Base-by-base conservation (phyloP, 2,113 vertebrate species). In the Brienomyrus brachyistius region DNA sequence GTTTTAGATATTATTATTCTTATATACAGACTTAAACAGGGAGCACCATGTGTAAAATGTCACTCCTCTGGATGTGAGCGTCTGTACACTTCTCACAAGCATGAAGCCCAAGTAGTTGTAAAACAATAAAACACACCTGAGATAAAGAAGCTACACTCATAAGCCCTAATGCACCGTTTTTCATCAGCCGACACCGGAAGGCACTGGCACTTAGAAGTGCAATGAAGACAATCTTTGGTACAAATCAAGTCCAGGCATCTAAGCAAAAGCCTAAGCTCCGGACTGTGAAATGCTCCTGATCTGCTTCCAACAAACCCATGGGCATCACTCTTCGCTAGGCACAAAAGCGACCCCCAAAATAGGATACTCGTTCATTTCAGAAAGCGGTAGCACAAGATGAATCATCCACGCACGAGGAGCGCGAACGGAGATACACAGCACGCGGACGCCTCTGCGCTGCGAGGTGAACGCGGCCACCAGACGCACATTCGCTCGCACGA, bases 321-420 rank as follows among this genome's bases (percentile, higher is more conserved):
- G 87, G 86, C 90, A 51, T 90, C 90, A 89, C 80, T 89, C 54
- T 54, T 90, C 74, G 88, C 23, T 17, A 88, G 70, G 51, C 91
- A 89, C 80, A 27, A 88, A 45, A 54, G 74, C 90, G 3, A 45
- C 85, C 91, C 87, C 89, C 40, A 87, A 90, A 86, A 89, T 89
- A 92, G 89, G 80, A 88, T 74, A 83, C 89, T 47, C 23, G 86
- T 62, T 45, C 45, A 45, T 90, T 89, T 52, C 48, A 10, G 77
- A 50, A 89, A 88, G 88, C 54, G 23, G 45, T 89, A 45, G 86
- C 88, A 70, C 56, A 88, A 88, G 89, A 88, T 90, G 9, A 91
- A 90, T 91, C 90, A 91, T 90, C 66, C 89, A 88, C 91, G 89
- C 89, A 89, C 86, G 87, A 89, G 47, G 62, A 50, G 88, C 21